Conservation (phyloP, 2,113 vertebrate species). For the Neopipo cinnamomea region DNA sequence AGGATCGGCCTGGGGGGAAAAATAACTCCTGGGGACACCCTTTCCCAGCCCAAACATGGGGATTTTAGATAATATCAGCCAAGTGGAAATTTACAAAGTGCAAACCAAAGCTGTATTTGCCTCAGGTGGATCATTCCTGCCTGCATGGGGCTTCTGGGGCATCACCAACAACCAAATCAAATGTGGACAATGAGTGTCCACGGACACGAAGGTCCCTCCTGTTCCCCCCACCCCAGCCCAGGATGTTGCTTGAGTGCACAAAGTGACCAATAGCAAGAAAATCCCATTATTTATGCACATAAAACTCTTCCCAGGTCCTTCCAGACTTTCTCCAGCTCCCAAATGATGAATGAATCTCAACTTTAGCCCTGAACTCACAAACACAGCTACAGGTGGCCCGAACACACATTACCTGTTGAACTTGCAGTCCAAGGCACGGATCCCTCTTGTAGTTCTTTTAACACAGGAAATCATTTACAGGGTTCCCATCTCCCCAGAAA, state of each 20-base stretch:
- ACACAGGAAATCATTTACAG: constrained; percentile 61
- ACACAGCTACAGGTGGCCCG: not conserved
- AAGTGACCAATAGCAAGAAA: not conserved
- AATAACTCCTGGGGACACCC: not conserved
- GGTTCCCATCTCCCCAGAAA: constrained; percentile 46
- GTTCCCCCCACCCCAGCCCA: no score
- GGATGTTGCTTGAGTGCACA: not conserved
- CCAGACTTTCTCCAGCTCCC: not conserved
- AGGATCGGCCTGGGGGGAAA: not conserved
- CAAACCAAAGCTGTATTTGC: not conserved
- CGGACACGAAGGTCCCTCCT: not conserved
- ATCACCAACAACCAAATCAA: not conserved
- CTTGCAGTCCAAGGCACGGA: not conserved
- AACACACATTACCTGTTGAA: not conserved
- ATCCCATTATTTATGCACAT: not conserved
- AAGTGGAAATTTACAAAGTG: not conserved
- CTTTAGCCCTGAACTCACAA: not conserved
- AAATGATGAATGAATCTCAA: not conserved
- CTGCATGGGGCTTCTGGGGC: not conserved
- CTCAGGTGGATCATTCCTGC: not conserved
- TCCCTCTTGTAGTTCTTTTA: constrained; percentile 13
- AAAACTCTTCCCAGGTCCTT: not conserved
- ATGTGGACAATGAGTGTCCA: not conserved
- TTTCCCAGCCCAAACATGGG: not conserved
- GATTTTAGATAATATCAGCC: not conserved